Base-by-base conservation (phyloP, 1,140 invertebrate species). In the Platorchestia sp. region DNA sequence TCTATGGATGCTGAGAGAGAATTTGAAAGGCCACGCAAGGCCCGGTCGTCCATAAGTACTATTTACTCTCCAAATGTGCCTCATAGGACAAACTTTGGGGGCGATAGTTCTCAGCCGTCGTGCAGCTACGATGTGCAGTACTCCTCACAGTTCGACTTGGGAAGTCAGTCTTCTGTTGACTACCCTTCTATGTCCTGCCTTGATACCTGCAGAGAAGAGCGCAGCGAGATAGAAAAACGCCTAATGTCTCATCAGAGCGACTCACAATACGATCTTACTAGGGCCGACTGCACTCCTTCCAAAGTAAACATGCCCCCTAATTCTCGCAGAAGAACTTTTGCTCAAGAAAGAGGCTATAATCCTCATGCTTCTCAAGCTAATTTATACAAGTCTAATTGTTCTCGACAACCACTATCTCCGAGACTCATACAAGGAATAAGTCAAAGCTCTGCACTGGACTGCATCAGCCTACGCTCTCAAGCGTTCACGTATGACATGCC, bases 1-100 rank as follows among this genome's bases (percentile, higher is more conserved):
- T 93, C 91, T 0, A 93, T 93, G 91, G 91, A 93, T 44, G 91
- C 91, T 45, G 91, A 93, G 43, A 93, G 91, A 93, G 91, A 93
- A 93, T 93, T 93, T 93, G 91, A 93, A 93, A 45, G 10, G 40
- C 43, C 91, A n/a, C 40, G 36, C 40, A 93, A 93, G 45, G 41
- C 91, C 47, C 91, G 91, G 43, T 93, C 91, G 45, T 93, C 91
- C 36, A 44, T 93, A 14, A 93, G 91, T 44, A 93, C 91, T 3
- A 93, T 93, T 44, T 93, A 45, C 91, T 93, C 91, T 3, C 91
- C 91, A 6, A 93, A 93, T 93, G 41, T 93, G n/a, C 41, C 43
- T 47, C 91, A 93, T 14, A 45, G 91, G 45, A 47, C 44, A 45
- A 47, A 47, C 91, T 45, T 44, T 19, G 45, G 44, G 3, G 45